Evolutionary conservation across 2,113 vertebrate genomes (phyloP).

Genomic region (Peromyscus californicus): DNA sequence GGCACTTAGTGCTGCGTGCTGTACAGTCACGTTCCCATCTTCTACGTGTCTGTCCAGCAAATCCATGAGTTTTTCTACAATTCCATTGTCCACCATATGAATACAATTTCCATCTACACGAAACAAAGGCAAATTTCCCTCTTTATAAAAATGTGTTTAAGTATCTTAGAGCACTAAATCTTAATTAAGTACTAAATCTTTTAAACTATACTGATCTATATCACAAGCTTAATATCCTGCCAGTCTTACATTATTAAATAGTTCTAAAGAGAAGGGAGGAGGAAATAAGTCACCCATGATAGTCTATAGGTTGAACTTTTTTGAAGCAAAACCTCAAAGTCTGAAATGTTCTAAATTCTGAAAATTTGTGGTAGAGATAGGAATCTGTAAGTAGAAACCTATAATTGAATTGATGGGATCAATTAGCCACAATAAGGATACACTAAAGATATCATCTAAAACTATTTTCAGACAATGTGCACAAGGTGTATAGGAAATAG

Average conservation of each 20-base stretch:
- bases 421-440: background rate
- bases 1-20: conserved; percentile 97
- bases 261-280: background rate
- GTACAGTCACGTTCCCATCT: conserved; percentile 97
- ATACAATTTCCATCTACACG: conserved; percentile 96
- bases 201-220: background rate
- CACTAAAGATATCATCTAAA: background rate
- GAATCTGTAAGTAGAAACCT: background rate
- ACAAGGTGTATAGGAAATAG: background rate
- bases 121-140: conserved; percentile 74
- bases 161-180: background rate
- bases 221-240: background rate
- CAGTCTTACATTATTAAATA: conserved; percentile 25
- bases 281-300: background rate
- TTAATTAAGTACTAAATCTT: background rate
- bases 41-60: conserved; percentile 96
- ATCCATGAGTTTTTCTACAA: conserved; percentile 96
- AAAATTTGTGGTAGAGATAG: background rate
- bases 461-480: background rate
- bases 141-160: conserved; percentile 15
- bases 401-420: background rate
- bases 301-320: background rate
- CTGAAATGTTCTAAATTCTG: background rate
- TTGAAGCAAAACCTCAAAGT: background rate
- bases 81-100: conserved; percentile 98